A percentile compares a stretch with the other conserved stretches of the same genome.
Evolutionary conservation across 2,113 vertebrate genomes (phyloP).

Genomic region (Pleuronectes platessa): DNA sequence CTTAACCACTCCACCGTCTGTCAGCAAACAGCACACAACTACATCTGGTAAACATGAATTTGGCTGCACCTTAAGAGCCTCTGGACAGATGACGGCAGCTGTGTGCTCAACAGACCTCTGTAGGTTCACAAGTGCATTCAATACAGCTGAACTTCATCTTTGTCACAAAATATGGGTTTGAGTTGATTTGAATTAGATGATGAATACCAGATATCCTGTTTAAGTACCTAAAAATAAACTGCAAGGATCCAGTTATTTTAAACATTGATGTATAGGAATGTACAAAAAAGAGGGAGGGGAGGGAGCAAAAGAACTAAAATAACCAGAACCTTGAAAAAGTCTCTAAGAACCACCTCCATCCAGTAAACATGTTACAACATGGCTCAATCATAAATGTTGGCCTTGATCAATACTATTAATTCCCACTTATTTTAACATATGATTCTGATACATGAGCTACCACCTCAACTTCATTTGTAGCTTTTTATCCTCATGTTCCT

Average conservation of each 20-base stretch:
- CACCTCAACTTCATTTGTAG: slow-evolving; percentile 12
- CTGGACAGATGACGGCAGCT: slow-evolving; percentile 26
- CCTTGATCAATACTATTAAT: slow-evolving; percentile 40
- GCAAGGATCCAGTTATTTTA: background rate
- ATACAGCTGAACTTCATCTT: slow-evolving; percentile 2
- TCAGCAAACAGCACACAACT: slow-evolving; percentile 26
- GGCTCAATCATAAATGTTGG: slow-evolving; percentile 34
- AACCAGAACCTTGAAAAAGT: slow-evolving; percentile 19
- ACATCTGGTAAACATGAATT: slow-evolving; percentile 46
- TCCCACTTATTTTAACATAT: slow-evolving; percentile 24
- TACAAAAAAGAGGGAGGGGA: background rate
- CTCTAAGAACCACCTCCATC: slow-evolving; percentile 34
- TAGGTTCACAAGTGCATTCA: slow-evolving; percentile 30
- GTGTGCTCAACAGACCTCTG: slow-evolving; percentile 31
- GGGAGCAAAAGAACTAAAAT: slow-evolving; percentile 24
- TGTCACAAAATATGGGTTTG: background rate
- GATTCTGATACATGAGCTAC: slow-evolving; percentile 1
- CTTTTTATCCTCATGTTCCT: background rate
- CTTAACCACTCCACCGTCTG: slow-evolving; percentile 8
- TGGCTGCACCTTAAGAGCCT: slow-evolving; percentile 41
- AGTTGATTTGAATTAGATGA: slow-evolving; percentile 6
- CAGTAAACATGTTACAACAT: slow-evolving; percentile 20
- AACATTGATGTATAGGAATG: background rate
- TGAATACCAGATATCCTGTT: slow-evolving; percentile 8
- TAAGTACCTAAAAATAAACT: slow-evolving; percentile 29